A percentile compares a stretch with the other conserved stretches of the same genome.
Conservation (phyloP, 2,888 invertebrate genomes). For the Melolontha melolontha region DNA sequence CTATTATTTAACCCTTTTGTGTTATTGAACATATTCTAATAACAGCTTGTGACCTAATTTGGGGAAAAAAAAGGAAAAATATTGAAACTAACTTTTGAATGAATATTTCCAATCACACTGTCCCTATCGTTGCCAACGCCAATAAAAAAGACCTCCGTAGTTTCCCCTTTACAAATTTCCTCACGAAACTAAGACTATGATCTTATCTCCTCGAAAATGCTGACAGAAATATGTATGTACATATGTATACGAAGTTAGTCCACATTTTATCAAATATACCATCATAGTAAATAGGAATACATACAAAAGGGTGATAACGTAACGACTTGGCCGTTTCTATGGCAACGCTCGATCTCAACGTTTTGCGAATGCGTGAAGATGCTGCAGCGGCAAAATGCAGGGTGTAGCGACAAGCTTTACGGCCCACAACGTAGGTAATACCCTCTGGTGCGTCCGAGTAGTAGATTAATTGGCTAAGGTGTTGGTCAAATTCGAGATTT, state of each 20-base stretch:
- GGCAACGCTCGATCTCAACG: constrained; percentile 49
- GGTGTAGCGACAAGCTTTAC: constrained; percentile 40
- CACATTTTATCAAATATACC: constrained; percentile 45
- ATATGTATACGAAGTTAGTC: constrained; percentile 37
- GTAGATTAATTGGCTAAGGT: neutral
- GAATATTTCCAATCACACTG: too few relatives aligned
- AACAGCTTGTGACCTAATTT: too few relatives aligned
- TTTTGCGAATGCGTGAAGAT: constrained; percentile 52
- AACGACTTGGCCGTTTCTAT: constrained; percentile 51
- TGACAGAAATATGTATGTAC: constrained; percentile 5
- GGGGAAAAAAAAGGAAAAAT: too few relatives aligned
- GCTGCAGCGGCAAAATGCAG: constrained; percentile 42
- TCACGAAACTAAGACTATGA: too few relatives aligned
- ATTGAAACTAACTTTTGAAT: too few relatives aligned
- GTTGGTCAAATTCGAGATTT: neutral
- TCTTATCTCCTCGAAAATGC: too few relatives aligned
- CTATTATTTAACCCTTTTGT: too few relatives aligned
- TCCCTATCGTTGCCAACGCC: too few relatives aligned
- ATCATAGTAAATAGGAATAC: constrained; percentile 45
- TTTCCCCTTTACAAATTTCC: too few relatives aligned
- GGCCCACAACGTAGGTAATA: constrained; percentile 15
- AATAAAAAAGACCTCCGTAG: too few relatives aligned
- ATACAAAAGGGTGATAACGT: constrained; percentile 49
- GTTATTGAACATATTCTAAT: too few relatives aligned
- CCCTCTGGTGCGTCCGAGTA: constrained; percentile 22